A percentile compares a stretch with the other conserved stretches of the same genome.
Conservation (phyloP, 2,888 invertebrate genomes). For the Halictus ligatus region DNA sequence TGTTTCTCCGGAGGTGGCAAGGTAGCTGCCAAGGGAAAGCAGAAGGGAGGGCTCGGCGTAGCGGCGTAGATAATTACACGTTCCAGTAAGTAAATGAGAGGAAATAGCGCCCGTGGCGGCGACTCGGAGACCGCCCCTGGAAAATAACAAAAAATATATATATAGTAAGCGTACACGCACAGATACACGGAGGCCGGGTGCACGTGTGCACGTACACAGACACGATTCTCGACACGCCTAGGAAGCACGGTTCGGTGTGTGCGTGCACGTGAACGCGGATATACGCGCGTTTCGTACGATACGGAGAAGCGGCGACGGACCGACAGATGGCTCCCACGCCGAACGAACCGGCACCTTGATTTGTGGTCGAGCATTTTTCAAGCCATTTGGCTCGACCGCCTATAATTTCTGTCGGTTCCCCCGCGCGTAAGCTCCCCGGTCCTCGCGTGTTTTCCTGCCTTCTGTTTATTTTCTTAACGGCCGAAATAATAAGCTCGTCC, state of each 20-base stretch:
- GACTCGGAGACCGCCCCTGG: slow-evolving; percentile 50
- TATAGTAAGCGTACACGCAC: neutral
- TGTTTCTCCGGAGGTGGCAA: neutral
- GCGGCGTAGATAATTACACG: slow-evolving; percentile 70
- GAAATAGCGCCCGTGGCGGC: slow-evolving; percentile 69
- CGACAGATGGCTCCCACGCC: slow-evolving; percentile 76
- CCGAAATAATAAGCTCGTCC: slow-evolving; percentile 78
- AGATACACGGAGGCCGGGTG: no score
- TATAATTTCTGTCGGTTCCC: slow-evolving; percentile 72
- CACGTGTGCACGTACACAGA: neutral
- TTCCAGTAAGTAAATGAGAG: slow-evolving; percentile 70
- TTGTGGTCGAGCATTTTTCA: slow-evolving; percentile 83
- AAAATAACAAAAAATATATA: slow-evolving; percentile 45
- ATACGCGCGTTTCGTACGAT: neutral
- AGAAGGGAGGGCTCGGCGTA: neutral
- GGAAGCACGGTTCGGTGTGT: no score
- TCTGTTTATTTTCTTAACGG: slow-evolving; percentile 82
- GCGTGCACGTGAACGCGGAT: neutral
- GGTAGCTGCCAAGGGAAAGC: neutral
- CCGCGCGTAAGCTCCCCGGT: slow-evolving; percentile 38
- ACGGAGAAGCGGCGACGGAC: slow-evolving; percentile 57
- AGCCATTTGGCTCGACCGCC: slow-evolving; percentile 80
- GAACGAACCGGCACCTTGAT: slow-evolving; percentile 78
- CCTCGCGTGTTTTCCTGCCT: slow-evolving; percentile 73
- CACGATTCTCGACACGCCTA: neutral